Evolutionary conservation across 2,888 invertebrate genomes (phyloP).

Genomic region (Lasius platythorax): DNA sequence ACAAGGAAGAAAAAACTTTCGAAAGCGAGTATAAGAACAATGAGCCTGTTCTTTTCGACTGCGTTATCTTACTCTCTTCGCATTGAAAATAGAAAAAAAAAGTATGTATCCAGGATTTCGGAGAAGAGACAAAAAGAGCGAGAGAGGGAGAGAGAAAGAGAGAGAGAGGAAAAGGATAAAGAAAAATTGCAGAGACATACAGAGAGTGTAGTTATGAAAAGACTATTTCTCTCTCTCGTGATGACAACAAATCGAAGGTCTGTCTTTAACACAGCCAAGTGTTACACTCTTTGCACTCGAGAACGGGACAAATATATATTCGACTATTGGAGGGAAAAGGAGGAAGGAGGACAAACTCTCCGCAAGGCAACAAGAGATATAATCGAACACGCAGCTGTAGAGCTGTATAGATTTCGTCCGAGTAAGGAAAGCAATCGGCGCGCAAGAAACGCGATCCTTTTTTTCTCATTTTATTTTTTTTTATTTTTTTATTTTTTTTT

Average conservation of each 20-base stretch:
- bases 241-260: slow-evolving; percentile 34
- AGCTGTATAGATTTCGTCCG: background rate
- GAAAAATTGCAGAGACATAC: background rate
- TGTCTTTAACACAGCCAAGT: background rate
- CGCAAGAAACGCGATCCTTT: background rate
- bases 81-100: background rate
- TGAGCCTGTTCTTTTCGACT: slow-evolving; percentile 7
- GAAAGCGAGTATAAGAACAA: background rate
- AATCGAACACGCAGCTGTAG: background rate
- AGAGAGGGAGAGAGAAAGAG: background rate
- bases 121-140: background rate
- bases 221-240: background rate
- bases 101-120: background rate
- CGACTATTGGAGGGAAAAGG: slow-evolving; percentile 20
- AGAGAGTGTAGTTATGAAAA: background rate
- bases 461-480: background rate
- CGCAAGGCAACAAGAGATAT: background rate
- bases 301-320: background rate
- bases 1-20: background rate
- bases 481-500: background rate
- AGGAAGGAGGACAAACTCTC: background rate
- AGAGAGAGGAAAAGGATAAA: background rate
- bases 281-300: slow-evolving; percentile 17
- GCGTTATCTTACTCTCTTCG: background rate
- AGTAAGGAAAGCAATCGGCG: too few species aligned